Base-by-base conservation (phyloP, 2,113 vertebrate species). In the Chaetops frenatus region DNA sequence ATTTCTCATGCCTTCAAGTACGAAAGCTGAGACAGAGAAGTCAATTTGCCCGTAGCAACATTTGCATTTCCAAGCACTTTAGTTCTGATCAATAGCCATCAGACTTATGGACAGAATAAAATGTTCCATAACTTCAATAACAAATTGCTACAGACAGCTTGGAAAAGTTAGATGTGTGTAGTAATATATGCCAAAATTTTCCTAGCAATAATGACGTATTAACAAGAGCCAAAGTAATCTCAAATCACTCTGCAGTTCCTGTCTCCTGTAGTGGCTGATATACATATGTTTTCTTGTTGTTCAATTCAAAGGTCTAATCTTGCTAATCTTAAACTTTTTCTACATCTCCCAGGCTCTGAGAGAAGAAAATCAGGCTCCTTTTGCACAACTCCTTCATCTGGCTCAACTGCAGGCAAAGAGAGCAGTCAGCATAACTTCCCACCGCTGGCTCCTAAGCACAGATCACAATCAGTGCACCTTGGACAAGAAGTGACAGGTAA, bases 401-500 rank as follows among this genome's bases (percentile, higher is more conserved):
- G 16, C 48, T 73, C 81, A 51, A 45, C 14, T 53, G 9, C n/a
- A 82, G 21, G n/a, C 36, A 73, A 73, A 61, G 73, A 58, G 44
- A 81, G 81, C 36, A 62, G 22, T 31, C 50, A 73, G 45, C 40
- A 17, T 7, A 81, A 54, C 4, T 28, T 74, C 15, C 36, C 50
- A 51, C 6, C 50, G 3, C 54, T 17, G 53, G 20, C 29, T 79
- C 6, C 27, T 17, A 36, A 85, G 42, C 44, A 71, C 54, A 83
- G 28, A 42, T 8, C 69, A 27, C 90, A 82, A 3, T 36, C 36
- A 29, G 2, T 3, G 12, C 28, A 44, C 20, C 61, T 25, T 19
- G 57, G 83, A 31, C 74, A 65, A 79, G 53, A 80, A 45, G 67
- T 33, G 45, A 79, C 78, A 86, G 86, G 96, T 97, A 77, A 95